A percentile compares a stretch with the other conserved stretches of the same genome.
These are phyloP conservation scores for Pachymerium ferrugineum DNA, from an alignment of 2,888 invertebrate genomes.

Conservation along the genomic window DNA sequence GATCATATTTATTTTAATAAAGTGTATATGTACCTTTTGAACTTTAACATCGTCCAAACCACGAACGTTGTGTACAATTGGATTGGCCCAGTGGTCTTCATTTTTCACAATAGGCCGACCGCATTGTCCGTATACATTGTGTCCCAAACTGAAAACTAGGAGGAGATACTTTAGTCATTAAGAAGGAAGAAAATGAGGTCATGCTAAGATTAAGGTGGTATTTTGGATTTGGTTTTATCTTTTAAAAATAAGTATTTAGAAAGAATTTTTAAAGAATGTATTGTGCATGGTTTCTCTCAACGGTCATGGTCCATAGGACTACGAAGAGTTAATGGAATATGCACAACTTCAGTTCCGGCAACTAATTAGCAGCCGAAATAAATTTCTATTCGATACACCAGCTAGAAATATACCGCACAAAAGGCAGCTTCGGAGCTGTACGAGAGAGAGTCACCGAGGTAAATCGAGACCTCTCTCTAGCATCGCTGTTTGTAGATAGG, in stretches of 20 bases:
- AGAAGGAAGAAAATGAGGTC: neutral
- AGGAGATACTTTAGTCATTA: neutral
- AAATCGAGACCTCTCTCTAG: neutral
- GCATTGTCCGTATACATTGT: slow-evolving; percentile 92
- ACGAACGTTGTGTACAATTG: neutral
- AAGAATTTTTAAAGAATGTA: neutral
- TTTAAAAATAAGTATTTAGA: neutral
- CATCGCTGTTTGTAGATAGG: neutral
- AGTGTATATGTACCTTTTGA: neutral
- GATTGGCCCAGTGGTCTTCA: slow-evolving; percentile 60
- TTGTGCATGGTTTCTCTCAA: neutral
- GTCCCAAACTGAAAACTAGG: slow-evolving; percentile 62
- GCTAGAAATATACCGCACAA: neutral
- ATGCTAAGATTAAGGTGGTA: neutral
- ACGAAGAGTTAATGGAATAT: neutral
- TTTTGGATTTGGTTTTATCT: neutral
- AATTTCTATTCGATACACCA: neutral
- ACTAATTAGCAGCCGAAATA: neutral
- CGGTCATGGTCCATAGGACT: neutral
- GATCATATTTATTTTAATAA: neutral
- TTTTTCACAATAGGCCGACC: slow-evolving; percentile 69
- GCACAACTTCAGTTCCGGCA: neutral
- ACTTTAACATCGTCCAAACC: neutral
- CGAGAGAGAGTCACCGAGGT: too few relatives aligned
- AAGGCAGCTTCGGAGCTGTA: slow-evolving; percentile 25